phyloP scores from a whole-genome alignment of 2,888 invertebrate species.

The Cheilosia impressa region DNA sequence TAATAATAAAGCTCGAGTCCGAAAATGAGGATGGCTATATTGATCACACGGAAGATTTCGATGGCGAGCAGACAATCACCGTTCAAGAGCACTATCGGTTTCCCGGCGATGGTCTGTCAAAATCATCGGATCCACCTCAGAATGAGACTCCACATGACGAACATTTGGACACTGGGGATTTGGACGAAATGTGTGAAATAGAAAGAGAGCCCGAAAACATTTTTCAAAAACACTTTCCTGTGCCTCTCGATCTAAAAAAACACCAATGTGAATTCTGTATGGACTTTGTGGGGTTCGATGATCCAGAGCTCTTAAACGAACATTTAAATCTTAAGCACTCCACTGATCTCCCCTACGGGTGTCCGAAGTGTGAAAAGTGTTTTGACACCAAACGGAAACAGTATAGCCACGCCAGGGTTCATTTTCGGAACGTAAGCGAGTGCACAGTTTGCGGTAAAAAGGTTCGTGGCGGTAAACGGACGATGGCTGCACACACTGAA shows the following conservation, averaged over 20 bases:
- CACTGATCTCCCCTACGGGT: slow-evolving; percentile 45
- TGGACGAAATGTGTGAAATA: background rate
- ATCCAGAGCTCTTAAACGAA: slow-evolving; percentile 48
- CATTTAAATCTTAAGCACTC: slow-evolving; percentile 53
- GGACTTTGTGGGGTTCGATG: slow-evolving; percentile 59
- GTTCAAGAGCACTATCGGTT: slow-evolving; percentile 66
- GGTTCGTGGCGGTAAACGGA: slow-evolving; percentile 55
- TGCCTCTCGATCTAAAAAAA: slow-evolving; percentile 42
- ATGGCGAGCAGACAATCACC: slow-evolving; percentile 58
- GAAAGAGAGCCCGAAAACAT: slow-evolving; percentile 13
- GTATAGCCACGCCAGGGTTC: slow-evolving; percentile 54
- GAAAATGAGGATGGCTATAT: slow-evolving; percentile 26
- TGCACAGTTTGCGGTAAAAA: slow-evolving; percentile 60
- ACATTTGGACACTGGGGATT: slow-evolving; percentile 2
- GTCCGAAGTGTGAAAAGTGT: slow-evolving; percentile 62
- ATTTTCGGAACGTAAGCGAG: slow-evolving; percentile 33
- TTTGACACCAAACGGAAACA: slow-evolving; percentile 46
- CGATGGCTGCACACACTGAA: slow-evolving; percentile 62
- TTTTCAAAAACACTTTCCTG: slow-evolving; percentile 23
- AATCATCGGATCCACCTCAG: background rate
- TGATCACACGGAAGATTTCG: slow-evolving; percentile 51
- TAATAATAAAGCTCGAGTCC: slow-evolving; percentile 57
- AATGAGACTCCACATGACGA: slow-evolving; percentile 7
- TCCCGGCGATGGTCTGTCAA: slow-evolving; percentile 22
- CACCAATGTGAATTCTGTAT: slow-evolving; percentile 60